Percentiles rank a stretch among this genome's conserved stretches.
Conservation (phyloP, 1,140 invertebrate genomes). For the Acromyrmex heyeri region DNA sequence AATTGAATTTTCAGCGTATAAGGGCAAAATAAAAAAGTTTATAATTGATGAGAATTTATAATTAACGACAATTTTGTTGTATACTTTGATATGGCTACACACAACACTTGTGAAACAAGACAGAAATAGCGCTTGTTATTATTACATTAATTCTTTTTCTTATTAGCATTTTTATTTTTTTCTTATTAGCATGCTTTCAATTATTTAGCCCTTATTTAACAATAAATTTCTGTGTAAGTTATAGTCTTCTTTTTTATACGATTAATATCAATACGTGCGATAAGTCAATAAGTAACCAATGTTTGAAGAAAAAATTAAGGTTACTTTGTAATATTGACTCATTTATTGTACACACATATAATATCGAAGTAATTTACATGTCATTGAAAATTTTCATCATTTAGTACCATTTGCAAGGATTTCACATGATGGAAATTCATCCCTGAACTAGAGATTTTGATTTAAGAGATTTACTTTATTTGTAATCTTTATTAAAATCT, state of each 20-base stretch:
- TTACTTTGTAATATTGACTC: no score
- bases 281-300: no score
- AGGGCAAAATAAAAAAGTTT: not conserved
- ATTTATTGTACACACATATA: not conserved
- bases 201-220: not conserved
- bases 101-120: not conserved
- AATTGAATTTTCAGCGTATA: conserved; percentile 23
- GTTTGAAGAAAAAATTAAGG: no score
- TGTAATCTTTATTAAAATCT: conserved; percentile 1
- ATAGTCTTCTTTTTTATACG: not conserved
- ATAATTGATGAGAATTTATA: not conserved
- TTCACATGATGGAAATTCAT: not conserved
- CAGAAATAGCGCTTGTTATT: not conserved
- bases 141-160: not conserved
- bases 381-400: no score
- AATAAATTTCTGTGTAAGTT: not conserved
- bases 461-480: not conserved
- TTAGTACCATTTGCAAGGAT: not conserved
- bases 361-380: not conserved
- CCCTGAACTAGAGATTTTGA: not conserved
- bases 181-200: not conserved
- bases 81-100: not conserved
- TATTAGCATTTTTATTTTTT: not conserved
- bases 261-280: not conserved
- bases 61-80: not conserved